Evolutionary conservation across 2,113 vertebrate genomes (phyloP).

Genomic region (Polypterus bichir): DNA sequence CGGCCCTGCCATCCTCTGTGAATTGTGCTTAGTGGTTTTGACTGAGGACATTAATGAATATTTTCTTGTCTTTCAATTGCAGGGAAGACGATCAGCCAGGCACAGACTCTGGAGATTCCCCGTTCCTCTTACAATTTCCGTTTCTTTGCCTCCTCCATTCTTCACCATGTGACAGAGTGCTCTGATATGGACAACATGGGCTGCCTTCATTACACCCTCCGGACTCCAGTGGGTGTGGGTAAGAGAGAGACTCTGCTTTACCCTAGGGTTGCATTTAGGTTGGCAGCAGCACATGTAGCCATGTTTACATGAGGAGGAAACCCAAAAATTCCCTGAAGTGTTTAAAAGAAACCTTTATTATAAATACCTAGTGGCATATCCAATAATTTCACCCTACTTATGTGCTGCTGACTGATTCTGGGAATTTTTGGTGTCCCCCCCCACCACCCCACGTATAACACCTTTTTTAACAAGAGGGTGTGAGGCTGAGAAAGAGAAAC

Average conservation of each 20-base stretch:
- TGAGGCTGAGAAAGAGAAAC: too few species aligned
- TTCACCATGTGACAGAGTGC: constrained; percentile 75
- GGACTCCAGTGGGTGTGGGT: constrained; percentile 81
- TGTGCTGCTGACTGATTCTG: too few species aligned
- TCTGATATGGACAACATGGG: constrained; percentile 63
- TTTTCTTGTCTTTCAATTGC: constrained; percentile 16
- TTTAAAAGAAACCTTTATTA: too few species aligned
- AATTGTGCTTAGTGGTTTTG: not conserved
- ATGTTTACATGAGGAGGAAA: too few species aligned
- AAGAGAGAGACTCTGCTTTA: constrained; percentile 24
- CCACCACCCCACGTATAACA: too few species aligned
- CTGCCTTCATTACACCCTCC: constrained; percentile 77
- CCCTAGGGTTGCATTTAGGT: too few species aligned
- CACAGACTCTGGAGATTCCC: constrained; percentile 77
- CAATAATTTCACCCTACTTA: too few species aligned
- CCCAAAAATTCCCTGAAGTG: too few species aligned
- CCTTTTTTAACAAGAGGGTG: too few species aligned
- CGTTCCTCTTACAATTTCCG: constrained; percentile 73
- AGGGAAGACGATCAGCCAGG: constrained; percentile 79
- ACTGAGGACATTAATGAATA: not conserved
- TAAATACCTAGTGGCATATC: too few species aligned
- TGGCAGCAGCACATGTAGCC: too few species aligned
- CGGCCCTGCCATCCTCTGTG: not conserved
- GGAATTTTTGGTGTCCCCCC: too few species aligned
- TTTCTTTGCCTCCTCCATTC: constrained; percentile 82